Evolutionary conservation across 37 sponge, comb jelly and placozoan species (phyloP).

Genomic region (Dysidea cf. avara): DNA sequence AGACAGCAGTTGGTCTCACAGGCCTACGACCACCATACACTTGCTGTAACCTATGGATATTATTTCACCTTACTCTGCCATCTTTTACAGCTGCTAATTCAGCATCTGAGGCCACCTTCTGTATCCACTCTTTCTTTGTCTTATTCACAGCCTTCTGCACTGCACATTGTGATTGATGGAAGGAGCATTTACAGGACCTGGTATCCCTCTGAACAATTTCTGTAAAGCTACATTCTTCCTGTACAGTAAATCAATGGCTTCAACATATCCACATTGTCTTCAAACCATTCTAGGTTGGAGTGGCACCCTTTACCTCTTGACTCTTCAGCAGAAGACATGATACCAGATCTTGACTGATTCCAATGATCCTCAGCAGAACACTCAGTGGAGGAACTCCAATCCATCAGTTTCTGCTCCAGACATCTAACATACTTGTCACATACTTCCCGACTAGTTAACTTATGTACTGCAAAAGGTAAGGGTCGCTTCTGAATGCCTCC

Average conservation of each 20-base stretch:
- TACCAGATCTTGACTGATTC: neutral
- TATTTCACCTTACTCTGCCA: slow-evolving; percentile 26
- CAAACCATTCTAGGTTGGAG: no score
- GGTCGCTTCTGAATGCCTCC: no score
- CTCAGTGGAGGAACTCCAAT: no score
- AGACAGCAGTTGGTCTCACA: no score
- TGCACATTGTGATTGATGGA: slow-evolving; percentile 27
- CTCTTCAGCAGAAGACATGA: slow-evolving; percentile 21
- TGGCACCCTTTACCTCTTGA: neutral
- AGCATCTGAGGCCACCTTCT: slow-evolving; percentile 13
- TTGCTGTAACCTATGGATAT: no score
- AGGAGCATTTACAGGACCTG: neutral
- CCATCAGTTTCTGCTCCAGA: no score
- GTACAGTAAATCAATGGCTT: slow-evolving; percentile 30
- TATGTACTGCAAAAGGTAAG: no score
- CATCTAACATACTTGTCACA: no score
- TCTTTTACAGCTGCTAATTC: slow-evolving; percentile 21
- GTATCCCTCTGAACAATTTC: slow-evolving; percentile 12
- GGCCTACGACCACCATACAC: no score
- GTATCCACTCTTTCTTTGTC: no score
- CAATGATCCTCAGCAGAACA: slow-evolving; percentile 28
- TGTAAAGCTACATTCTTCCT: neutral
- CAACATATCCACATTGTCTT: slow-evolving; percentile 15
- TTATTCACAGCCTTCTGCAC: slow-evolving; percentile 42
- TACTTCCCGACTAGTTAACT: no score